Evolutionary conservation across 2,888 invertebrate genomes (phyloP).

Genomic region (Scaptomyza tumidula): DNA sequence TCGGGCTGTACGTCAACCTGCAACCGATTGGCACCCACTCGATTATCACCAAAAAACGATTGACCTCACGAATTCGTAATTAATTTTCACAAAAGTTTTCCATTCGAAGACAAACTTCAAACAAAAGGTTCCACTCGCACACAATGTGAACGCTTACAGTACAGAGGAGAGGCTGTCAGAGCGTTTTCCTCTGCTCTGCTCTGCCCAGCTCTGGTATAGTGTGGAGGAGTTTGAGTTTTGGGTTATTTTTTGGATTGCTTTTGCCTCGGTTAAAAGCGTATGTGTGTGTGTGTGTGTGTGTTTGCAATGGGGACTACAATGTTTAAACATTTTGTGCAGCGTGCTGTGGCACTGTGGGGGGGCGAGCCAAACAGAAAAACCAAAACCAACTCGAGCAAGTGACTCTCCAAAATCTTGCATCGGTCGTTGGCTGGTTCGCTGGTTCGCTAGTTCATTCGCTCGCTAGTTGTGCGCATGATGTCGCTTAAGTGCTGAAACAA

Average conservation of each 20-base stretch:
- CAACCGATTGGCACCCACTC: slow-evolving; percentile 71
- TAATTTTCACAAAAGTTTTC: slow-evolving; percentile 81
- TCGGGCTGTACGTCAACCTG: slow-evolving; percentile 19
- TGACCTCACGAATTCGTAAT: slow-evolving; percentile 82
- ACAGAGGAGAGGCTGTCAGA: slow-evolving; percentile 3
- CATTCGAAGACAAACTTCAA: slow-evolving; percentile 79
- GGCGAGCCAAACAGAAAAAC: slow-evolving; percentile 37
- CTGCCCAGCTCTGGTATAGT: background rate
- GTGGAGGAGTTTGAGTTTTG: slow-evolving; percentile 28
- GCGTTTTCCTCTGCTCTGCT: background rate
- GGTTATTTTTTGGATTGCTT: slow-evolving; percentile 41
- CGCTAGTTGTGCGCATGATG: slow-evolving; percentile 66
- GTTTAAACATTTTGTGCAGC: slow-evolving; percentile 69
- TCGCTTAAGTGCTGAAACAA: slow-evolving; percentile 80
- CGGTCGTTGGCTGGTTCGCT: slow-evolving; percentile 12
- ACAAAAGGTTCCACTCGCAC: slow-evolving; percentile 58
- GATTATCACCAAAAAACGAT: slow-evolving; percentile 81
- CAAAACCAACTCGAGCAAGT: slow-evolving; percentile 35
- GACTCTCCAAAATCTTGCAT: slow-evolving; percentile 42
- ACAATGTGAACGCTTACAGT: slow-evolving; percentile 43
- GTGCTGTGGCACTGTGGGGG: slow-evolving; percentile 63
- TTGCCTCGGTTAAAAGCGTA: background rate
- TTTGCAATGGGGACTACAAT: slow-evolving; percentile 56
- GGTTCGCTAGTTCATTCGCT: slow-evolving; percentile 32
- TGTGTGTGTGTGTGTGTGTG: slow-evolving; percentile 25